Conservation (phyloP, 2,888 invertebrate species). For the Chrysina gloriosa region DNA sequence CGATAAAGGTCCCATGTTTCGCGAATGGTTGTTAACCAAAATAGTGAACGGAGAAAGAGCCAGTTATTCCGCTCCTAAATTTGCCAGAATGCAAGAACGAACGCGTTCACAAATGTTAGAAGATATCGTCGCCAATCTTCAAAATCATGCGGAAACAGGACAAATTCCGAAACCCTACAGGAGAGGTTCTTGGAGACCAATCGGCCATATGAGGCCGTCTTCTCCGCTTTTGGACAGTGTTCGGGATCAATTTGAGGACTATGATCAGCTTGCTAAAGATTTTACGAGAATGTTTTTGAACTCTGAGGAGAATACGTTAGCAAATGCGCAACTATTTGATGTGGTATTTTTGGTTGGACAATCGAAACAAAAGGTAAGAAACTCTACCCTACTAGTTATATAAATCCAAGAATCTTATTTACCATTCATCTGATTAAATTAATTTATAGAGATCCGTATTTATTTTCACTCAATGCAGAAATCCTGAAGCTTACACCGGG, state of each 20-base stretch:
- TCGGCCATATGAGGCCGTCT: constrained; percentile 87
- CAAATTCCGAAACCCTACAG: constrained; percentile 96
- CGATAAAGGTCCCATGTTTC: constrained; percentile 94
- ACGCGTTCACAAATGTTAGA: constrained; percentile 94
- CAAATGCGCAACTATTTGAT: constrained; percentile 88
- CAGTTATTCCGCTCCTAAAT: constrained; percentile 94
- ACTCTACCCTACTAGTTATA: too few relatives aligned
- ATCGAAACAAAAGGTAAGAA: constrained; percentile 87
- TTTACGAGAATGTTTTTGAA: constrained; percentile 91
- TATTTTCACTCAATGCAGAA: neutral
- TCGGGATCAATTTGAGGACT: constrained; percentile 93
- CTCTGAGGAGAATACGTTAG: constrained; percentile 79
- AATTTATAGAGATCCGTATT: too few relatives aligned
- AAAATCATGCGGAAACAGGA: constrained; percentile 94
- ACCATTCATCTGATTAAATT: too few relatives aligned
- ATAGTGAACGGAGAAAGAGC: constrained; percentile 94
- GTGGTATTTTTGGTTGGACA: constrained; percentile 92
- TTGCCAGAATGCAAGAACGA: constrained; percentile 93
- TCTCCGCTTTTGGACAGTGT: constrained; percentile 93
- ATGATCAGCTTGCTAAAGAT: constrained; percentile 93
- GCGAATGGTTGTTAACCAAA: constrained; percentile 94
- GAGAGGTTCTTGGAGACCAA: constrained; percentile 71
- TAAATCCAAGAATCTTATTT: neutral
- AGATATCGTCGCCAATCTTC: constrained; percentile 92
- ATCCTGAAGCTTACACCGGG: neutral